These are phyloP conservation scores for Salmo trutta DNA, from an alignment of 2,797 vertebrate genomes.

Conservation along the genomic window DNA sequence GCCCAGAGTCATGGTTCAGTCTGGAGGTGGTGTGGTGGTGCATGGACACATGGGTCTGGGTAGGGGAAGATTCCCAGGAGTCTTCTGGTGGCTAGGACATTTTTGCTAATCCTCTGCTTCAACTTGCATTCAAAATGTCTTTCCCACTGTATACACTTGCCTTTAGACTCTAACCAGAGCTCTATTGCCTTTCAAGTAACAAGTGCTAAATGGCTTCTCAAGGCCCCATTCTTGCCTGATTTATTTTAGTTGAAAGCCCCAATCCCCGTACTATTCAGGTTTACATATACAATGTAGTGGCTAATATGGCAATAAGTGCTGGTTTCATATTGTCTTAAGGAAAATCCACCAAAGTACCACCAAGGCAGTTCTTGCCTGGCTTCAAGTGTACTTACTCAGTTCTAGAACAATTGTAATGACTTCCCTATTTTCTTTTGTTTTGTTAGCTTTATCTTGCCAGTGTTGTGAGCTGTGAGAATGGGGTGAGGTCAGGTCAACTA, in stretches of 20 bases:
- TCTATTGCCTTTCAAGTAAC: neutral
- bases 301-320: neutral
- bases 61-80: conserved; percentile 12
- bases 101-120: neutral
- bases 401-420: neutral
- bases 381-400: conserved; percentile 25
- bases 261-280: neutral
- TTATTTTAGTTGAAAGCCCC: neutral
- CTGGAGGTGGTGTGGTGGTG: neutral
- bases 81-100: neutral
- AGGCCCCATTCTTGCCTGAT: conserved; percentile 28
- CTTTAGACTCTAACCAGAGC: conserved; percentile 10
- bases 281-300: neutral
- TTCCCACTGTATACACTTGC: neutral
- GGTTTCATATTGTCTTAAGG: neutral
- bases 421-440: neutral
- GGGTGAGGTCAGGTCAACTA: neutral
- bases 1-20: neutral
- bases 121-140: neutral
- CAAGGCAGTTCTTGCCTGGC: conserved; percentile 31
- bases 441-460: neutral
- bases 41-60: neutral
- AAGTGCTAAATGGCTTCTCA: conserved; percentile 23
- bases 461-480: neutral
- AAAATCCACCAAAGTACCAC: conserved; percentile 7